Base-by-base conservation (phyloP, 2,797 vertebrate species). In the Pyrrhura leucotis region DNA sequence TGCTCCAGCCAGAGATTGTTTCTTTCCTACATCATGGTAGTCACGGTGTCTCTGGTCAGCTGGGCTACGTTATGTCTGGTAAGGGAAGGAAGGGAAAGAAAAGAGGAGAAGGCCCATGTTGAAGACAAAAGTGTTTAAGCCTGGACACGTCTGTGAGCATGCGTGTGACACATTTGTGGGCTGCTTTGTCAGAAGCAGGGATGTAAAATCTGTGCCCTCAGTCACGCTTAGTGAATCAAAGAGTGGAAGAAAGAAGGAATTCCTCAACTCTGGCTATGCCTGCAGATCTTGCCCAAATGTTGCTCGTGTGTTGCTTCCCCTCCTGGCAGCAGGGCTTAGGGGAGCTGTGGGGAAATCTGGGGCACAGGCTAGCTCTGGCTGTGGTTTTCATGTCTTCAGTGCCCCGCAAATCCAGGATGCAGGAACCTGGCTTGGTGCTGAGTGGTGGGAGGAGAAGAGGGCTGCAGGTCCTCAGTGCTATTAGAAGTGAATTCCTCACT, bases 261-360 rank as follows among this genome's bases (percentile, higher is more conserved):
- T 91, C 65, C 65, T 87, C 75, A 59, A 65, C 63, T 76, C 68
- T 29, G 69, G 77, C 73, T 85, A 6, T 0, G 6, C 29, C 23
- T 29, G 68, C 83, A 89, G 71, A 58, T 83, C 93, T 78, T 74
- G 75, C 93, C 92, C 93, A 90, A 96, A 96, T 80, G 87, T 74
- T 88, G 61, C 68, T 40, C 63, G 35, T 0, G 2, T 39, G 40
- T 19, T 3, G 4, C 53, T 53, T 78, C 28, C 33, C 1, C 9
- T 75, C 40, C 47, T 5, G 2, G 33, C 19, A 5, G 28, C 0
- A 1, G 44, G 65, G 42, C 71, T 63, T 0, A 5, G 40, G 14
- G 45, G 45, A 63, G 29, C 61, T 53, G 22, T 6, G 0, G 42
- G 47, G 35, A 84, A 82, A 90, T 59, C 44, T 84, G 81, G 29